These are phyloP conservation scores for Leucophora obtusa DNA, from an alignment of 2,888 invertebrate species.

Conservation along the genomic window DNA sequence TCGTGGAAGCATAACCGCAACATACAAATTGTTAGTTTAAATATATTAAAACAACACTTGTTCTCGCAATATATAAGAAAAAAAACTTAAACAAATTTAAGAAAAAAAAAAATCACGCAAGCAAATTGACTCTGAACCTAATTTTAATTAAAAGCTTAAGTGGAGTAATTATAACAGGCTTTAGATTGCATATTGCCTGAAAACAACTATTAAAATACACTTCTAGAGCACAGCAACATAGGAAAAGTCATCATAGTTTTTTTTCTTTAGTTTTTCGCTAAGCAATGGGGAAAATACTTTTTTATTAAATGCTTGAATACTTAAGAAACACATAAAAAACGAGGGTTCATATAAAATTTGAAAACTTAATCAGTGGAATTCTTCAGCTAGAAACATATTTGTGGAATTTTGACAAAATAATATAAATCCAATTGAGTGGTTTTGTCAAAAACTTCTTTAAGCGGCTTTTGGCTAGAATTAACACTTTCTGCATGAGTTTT, in stretches of 20 bases:
- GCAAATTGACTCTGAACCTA: conserved; percentile 51
- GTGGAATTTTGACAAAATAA: no score
- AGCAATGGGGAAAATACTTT: not conserved
- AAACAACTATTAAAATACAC: conserved; percentile 24
- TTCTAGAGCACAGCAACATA: not conserved
- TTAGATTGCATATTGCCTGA: conserved; percentile 51
- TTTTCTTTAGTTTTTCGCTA: conserved; percentile 2
- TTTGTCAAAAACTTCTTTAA: no score
- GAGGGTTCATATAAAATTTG: no score
- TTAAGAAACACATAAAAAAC: not conserved
- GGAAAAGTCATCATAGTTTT: conserved; percentile 26
- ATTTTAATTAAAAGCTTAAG: conserved; percentile 62
- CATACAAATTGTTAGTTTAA: conserved; percentile 35
- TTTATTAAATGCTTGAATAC: conserved; percentile 29
- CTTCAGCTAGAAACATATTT: no score
- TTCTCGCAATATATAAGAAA: conserved; percentile 1
- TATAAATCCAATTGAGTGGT: no score
- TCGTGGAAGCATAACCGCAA: conserved; percentile 12
- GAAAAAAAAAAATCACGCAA: conserved; percentile 13
- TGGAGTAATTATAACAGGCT: conserved; percentile 58
- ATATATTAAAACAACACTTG: not conserved
- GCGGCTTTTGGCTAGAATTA: no score
- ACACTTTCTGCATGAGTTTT: no score
- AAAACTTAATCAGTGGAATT: no score
- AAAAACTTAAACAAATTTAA: not conserved